A percentile compares a stretch with the other conserved stretches of the same genome.
Evolutionary conservation across 1,140 invertebrate species (phyloP).

Genomic region (Piezodorus guildinii): DNA sequence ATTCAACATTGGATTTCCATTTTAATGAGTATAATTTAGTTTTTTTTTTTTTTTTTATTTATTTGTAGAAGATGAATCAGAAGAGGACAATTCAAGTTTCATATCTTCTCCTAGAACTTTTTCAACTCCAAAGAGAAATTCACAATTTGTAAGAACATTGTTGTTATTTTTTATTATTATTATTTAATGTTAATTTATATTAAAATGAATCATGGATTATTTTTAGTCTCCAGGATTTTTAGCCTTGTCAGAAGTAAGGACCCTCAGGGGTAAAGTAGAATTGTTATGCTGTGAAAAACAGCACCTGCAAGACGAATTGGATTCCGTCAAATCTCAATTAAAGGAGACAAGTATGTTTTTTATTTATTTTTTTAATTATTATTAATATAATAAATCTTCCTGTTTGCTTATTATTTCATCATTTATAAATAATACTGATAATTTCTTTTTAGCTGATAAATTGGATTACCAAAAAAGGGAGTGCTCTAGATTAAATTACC

Average conservation of each 20-base stretch:
- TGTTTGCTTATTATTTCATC: too few species aligned
- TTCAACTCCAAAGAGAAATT: slow-evolving; percentile 7
- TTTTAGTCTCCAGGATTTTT: slow-evolving; percentile 1
- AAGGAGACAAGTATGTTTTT: neutral
- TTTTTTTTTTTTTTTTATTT: too few species aligned
- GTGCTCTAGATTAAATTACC: too few species aligned
- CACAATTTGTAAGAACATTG: neutral
- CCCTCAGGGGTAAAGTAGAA: neutral
- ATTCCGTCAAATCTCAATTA: neutral
- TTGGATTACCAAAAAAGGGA: too few species aligned
- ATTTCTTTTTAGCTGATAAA: too few species aligned
- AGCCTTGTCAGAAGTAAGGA: slow-evolving; percentile 5
- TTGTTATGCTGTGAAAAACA: slow-evolving; percentile 4
- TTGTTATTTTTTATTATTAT: neutral
- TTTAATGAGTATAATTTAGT: too few species aligned
- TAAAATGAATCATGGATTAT: neutral
- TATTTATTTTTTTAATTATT: neutral
- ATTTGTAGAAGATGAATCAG: neutral
- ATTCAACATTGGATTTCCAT: too few species aligned
- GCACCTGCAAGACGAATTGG: slow-evolving; percentile 3
- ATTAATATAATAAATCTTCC: neutral
- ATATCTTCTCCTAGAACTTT: neutral
- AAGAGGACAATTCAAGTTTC: neutral
- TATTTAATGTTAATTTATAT: neutral
- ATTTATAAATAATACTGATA: too few species aligned